Evolutionary conservation across 2,888 invertebrate species (phyloP).

Genomic region (Mactromeris polynyma): DNA sequence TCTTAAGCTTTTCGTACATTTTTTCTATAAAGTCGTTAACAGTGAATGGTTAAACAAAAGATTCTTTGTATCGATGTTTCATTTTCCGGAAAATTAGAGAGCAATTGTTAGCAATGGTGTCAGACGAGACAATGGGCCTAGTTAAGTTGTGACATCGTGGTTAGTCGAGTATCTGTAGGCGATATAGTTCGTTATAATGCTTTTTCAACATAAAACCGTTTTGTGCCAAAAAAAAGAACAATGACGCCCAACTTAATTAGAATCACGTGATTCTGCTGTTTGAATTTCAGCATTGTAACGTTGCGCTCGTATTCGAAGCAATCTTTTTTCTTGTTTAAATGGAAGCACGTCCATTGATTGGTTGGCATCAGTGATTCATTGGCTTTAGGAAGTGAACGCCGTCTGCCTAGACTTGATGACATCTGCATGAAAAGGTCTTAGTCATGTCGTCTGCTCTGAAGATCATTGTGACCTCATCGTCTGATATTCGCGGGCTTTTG

Average conservation of each 20-base stretch:
- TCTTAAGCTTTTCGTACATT: too few relatives aligned
- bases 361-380: not conserved
- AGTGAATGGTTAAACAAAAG: too few relatives aligned
- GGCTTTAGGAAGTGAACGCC: not conserved
- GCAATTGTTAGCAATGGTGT: too few relatives aligned
- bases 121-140: too few relatives aligned
- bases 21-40: too few relatives aligned
- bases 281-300: not conserved
- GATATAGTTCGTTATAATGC: not conserved
- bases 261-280: not conserved
- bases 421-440: slow-evolving; percentile 32
- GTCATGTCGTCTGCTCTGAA: slow-evolving; percentile 38
- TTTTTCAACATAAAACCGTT: not conserved
- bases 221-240: slow-evolving; percentile 3
- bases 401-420: slow-evolving; percentile 17
- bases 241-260: not conserved
- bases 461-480: slow-evolving; percentile 11
- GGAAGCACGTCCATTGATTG: not conserved
- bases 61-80: too few relatives aligned
- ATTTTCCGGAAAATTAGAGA: too few relatives aligned
- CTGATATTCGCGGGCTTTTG: slow-evolving; percentile 2
- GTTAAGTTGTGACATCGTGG: not conserved
- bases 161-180: not conserved
- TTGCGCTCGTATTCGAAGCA: not conserved
- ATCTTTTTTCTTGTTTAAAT: not conserved